Percentiles rank a stretch among this genome's conserved stretches.
Evolutionary conservation across 2,113 vertebrate species (phyloP).

Genomic region (Neopipo cinnamomea): DNA sequence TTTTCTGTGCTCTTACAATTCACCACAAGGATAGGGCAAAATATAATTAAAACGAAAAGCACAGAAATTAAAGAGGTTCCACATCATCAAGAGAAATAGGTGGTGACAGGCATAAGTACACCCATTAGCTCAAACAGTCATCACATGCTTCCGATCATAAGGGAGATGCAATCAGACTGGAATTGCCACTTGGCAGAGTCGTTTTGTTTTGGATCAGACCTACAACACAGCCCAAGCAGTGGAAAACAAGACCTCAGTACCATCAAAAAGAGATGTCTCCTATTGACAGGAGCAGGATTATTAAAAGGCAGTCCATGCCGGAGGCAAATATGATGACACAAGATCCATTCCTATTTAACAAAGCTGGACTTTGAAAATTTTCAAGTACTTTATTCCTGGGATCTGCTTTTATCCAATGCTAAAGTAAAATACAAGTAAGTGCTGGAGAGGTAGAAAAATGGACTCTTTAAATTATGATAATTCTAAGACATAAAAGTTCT

Average conservation of each 20-base stretch:
- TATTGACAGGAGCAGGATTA: not conserved
- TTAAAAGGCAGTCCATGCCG: not conserved
- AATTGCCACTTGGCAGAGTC: not conserved
- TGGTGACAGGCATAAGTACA: not conserved
- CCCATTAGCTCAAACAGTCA: not conserved
- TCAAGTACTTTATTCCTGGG: not conserved
- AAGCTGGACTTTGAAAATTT: not conserved
- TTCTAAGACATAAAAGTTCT: not conserved
- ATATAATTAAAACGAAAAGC: not conserved
- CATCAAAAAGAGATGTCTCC: not conserved
- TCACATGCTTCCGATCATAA: not conserved
- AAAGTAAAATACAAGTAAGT: not conserved
- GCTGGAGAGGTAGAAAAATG: not conserved
- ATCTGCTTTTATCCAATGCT: not conserved
- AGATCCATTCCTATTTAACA: not conserved
- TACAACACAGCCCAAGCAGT: not conserved
- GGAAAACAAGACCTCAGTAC: not conserved
- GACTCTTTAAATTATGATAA: not conserved
- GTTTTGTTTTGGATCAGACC: not conserved
- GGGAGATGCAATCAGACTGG: not conserved
- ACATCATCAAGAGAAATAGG: not conserved
- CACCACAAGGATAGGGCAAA: rapidly evolving
- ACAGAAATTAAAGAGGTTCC: not conserved
- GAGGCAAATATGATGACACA: not conserved
- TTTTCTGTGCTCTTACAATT: not conserved